Evolutionary conservation across 2,113 vertebrate genomes (phyloP).

Genomic region (Ornithorhynchus anatinus): DNA sequence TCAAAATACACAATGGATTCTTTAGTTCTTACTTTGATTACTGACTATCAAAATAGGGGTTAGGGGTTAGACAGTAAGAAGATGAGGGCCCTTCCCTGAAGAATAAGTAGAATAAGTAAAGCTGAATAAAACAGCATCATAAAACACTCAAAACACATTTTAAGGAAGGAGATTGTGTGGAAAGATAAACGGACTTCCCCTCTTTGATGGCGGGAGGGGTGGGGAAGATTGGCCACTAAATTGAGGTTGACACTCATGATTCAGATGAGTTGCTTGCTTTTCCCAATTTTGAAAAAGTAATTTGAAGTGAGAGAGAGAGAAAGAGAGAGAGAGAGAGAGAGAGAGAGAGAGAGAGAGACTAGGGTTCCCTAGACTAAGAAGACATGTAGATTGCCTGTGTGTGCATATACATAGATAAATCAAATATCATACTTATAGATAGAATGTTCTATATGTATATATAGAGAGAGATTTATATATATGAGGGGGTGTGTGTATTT

Average conservation of each 20-base stretch:
- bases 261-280: background rate
- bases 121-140: too few relatives aligned
- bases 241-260: background rate
- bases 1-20: too few relatives aligned
- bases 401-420: slow-evolving; percentile 43
- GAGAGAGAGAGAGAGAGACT: background rate
- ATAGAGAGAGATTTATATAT: too few relatives aligned
- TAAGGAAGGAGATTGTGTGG: background rate
- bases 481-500: background rate
- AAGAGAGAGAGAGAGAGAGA: background rate
- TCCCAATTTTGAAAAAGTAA: background rate
- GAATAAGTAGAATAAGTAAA: too few relatives aligned
- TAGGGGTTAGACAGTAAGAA: too few relatives aligned
- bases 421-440: too few relatives aligned
- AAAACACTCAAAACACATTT: too few relatives aligned
- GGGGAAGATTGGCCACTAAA: background rate
- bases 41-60: too few relatives aligned
- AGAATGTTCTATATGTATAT: too few relatives aligned
- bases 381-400: background rate
- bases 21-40: too few relatives aligned
- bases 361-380: slow-evolving; percentile 4
- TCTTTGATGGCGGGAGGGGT: background rate
- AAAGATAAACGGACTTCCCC: too few relatives aligned
- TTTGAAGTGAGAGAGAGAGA: background rate
- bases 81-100: too few relatives aligned